These are phyloP conservation scores for Mythimna vitellina DNA, from an alignment of 2,888 invertebrate genomes.

Conservation along the genomic window DNA sequence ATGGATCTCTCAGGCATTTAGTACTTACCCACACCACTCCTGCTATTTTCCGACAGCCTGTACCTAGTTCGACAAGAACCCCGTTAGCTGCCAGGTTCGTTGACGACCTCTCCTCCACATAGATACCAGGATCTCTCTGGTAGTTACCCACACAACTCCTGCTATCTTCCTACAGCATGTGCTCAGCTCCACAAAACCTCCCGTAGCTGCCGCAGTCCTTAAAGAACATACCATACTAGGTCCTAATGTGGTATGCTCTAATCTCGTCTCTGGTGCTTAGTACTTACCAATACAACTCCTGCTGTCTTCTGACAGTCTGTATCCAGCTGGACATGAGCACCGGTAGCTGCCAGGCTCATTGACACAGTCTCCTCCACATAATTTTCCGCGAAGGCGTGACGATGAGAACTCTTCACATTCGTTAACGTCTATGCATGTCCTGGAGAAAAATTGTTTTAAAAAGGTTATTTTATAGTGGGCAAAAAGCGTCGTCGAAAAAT, in stretches of 20 bases:
- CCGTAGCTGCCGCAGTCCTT: slow-evolving; percentile 95
- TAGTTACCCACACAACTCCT: slow-evolving; percentile 95
- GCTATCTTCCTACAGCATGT: slow-evolving; percentile 93
- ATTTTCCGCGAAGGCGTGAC: slow-evolving; percentile 90
- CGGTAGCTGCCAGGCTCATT: slow-evolving; percentile 97
- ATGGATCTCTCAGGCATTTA: background rate
- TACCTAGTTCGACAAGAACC: slow-evolving; percentile 97
- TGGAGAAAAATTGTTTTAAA: slow-evolving; percentile 66
- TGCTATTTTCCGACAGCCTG: slow-evolving; percentile 92
- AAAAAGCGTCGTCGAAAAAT: too few relatives aligned
- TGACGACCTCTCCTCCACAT: slow-evolving; percentile 91
- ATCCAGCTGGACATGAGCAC: slow-evolving; percentile 96
- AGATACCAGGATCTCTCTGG: background rate
- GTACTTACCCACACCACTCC: slow-evolving; percentile 87
- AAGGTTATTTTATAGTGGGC: background rate
- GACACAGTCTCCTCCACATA: slow-evolving; percentile 96
- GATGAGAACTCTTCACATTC: slow-evolving; percentile 91
- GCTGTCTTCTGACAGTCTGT: slow-evolving; percentile 93
- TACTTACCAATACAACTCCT: slow-evolving; percentile 95
- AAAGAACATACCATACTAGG: too few relatives aligned
- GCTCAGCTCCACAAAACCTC: slow-evolving; percentile 96
- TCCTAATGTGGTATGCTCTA: background rate
- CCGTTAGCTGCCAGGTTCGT: slow-evolving; percentile 96
- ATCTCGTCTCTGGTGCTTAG: background rate
- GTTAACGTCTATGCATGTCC: slow-evolving; percentile 94